Percentiles rank a stretch among this genome's conserved stretches.
These are phyloP conservation scores for fruit fly (Drosophila melanogaster) DNA, from an alignment of 1,140 invertebrate species.

Conservation along the genomic window Release_6_plus_ISO1_MT NT_037436.4:12658001-12658500, in stretches of 20 bases:
- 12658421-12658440: neutral
- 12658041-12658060: conserved; percentile 78
- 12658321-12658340: conserved; percentile 8
- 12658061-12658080: conserved; percentile 79
- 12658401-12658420: neutral
- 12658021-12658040: conserved; percentile 71
- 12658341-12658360: conserved; percentile 12
- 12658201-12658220: conserved; percentile 80
- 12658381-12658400: no score
- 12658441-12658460: conserved; percentile 2
- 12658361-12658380: conserved; percentile 24
- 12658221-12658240: conserved; percentile 79
- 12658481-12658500: conserved; percentile 1
- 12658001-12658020: conserved; percentile 19
- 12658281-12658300: conserved; percentile 17
- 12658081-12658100: conserved; percentile 72
- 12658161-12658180: conserved; percentile 8
- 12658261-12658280: conserved; percentile 42
- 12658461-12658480: neutral
- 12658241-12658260: conserved; percentile 74
- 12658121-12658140: conserved; percentile 11
- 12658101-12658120: conserved; percentile 52
- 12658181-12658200: conserved; percentile 18
- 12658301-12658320: conserved; percentile 51
- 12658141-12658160: conserved; percentile 25